Conservation (phyloP, 1,140 invertebrate species). For the Drosophila baimaii region DNA sequence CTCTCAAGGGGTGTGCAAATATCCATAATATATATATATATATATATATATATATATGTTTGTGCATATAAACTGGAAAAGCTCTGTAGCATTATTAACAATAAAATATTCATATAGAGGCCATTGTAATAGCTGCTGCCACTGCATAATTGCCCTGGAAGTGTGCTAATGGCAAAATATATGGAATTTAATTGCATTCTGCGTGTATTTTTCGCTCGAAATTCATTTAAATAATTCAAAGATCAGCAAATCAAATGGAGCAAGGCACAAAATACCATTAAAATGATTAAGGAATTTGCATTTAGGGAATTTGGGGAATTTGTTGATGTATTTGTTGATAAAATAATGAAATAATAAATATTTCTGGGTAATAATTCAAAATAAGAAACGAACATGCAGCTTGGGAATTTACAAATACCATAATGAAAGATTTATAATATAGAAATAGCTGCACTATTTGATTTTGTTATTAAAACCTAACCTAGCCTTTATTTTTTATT, state of each 20-base stretch:
- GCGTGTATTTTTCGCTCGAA: slow-evolving; percentile 20
- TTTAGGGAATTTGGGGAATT: background rate
- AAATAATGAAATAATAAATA: background rate
- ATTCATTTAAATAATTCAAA: slow-evolving; percentile 24
- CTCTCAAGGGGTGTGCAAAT: slow-evolving; percentile 7
- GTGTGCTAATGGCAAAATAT: slow-evolving; percentile 27
- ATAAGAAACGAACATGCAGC: fast-evolving
- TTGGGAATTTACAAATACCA: background rate
- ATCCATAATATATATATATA: background rate
- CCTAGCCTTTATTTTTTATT: too few species aligned
- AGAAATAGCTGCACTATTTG: too few species aligned
- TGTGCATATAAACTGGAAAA: background rate
- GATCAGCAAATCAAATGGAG: slow-evolving; percentile 15
- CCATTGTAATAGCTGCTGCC: slow-evolving; percentile 5
- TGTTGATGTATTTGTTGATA: background rate
- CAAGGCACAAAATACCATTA: background rate
- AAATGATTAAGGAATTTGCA: background rate
- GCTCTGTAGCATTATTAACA: slow-evolving; percentile 20
- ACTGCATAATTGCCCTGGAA: slow-evolving; percentile 25
- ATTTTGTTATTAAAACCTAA: too few species aligned
- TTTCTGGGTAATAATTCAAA: background rate
- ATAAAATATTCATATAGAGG: slow-evolving; percentile 38
- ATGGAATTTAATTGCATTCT: slow-evolving; percentile 19
- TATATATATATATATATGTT: too few species aligned
- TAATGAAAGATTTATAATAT: too few species aligned